phyloP scores from a whole-genome alignment of 2,797 vertebrate genomes.

The Valencia hispanica region DNA sequence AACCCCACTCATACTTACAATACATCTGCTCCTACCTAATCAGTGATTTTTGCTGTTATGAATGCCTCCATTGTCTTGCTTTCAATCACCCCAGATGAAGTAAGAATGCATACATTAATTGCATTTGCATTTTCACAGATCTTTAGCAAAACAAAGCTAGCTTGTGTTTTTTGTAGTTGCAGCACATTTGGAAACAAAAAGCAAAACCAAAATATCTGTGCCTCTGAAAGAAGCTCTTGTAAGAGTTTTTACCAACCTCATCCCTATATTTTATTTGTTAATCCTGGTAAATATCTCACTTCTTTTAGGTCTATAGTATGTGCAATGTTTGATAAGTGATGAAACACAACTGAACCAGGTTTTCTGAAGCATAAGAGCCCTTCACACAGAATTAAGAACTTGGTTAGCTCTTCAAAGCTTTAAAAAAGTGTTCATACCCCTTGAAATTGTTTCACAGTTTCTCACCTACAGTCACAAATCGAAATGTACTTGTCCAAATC shows the following conservation, averaged over 20 bases:
- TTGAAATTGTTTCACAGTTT: too few relatives aligned
- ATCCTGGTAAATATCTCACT: not conserved
- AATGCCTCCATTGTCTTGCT: not conserved
- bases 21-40: not conserved
- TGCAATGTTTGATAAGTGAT: not conserved
- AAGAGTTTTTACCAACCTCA: too few relatives aligned
- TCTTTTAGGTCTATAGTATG: not conserved
- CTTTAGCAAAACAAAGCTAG: not conserved
- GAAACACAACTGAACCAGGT: not conserved
- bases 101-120: not conserved
- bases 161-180: not conserved
- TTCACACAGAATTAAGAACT: not conserved
- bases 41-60: not conserved
- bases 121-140: not conserved
- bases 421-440: not conserved
- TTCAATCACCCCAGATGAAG: conserved; percentile 5
- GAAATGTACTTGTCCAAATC: too few relatives aligned
- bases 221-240: not conserved
- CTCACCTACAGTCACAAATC: too few relatives aligned
- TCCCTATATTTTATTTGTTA: not conserved
- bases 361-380: not conserved
- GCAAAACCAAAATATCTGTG: not conserved
- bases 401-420: not conserved
- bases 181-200: not conserved
- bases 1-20: not conserved